phyloP scores from a whole-genome alignment of 2,797 vertebrate genomes.

The Rhinogobio ventralis region DNA sequence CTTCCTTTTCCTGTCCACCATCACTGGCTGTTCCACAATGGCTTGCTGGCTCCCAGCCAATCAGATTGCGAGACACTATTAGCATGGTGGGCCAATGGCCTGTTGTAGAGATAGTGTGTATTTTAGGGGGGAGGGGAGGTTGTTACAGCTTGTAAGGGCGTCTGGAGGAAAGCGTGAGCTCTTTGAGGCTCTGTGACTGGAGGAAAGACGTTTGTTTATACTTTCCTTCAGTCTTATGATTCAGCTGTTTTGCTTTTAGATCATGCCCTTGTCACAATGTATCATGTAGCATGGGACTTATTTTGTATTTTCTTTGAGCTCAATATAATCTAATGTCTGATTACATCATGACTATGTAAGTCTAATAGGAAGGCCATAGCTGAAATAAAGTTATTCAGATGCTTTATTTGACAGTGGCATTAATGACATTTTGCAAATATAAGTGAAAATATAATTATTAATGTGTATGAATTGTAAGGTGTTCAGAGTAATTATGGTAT shows the following conservation, averaged over 20 bases:
- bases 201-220: constrained; percentile 54
- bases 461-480: neutral
- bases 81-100: constrained; percentile 67
- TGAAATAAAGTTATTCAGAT: neutral
- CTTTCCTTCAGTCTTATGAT: constrained; percentile 41
- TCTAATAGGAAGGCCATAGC: neutral
- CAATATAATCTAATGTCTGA: neutral
- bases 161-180: constrained; percentile 49
- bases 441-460: neutral
- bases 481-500: neutral
- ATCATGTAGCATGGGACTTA: neutral
- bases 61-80: constrained; percentile 81
- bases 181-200: constrained; percentile 36
- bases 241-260: constrained; percentile 46
- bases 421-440: neutral
- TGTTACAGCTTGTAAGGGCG: constrained; percentile 32
- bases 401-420: neutral
- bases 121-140: constrained; percentile 39
- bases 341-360: neutral
- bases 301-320: constrained; percentile 1
- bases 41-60: constrained; percentile 83
- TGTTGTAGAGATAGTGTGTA: constrained; percentile 61
- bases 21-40: constrained; percentile 82
- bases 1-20: constrained; percentile 93
- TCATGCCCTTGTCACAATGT: constrained; percentile 32